Conservation (phyloP, 1,140 invertebrate species). For the Drosophila lacteicornis region DNA sequence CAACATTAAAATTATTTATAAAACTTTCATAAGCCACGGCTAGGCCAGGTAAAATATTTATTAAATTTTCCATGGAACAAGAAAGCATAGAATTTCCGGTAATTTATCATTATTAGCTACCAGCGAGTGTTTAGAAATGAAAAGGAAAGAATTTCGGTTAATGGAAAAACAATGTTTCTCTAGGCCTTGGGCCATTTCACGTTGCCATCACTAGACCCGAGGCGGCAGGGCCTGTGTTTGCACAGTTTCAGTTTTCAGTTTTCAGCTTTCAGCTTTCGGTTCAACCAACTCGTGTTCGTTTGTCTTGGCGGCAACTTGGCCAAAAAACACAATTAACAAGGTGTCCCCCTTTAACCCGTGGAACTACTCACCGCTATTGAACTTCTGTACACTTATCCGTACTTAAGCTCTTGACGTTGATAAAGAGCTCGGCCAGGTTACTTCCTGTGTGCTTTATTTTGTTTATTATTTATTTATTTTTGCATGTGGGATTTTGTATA, state of each 20-base stretch:
- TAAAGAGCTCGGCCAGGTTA: constrained; percentile 56
- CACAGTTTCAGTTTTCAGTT: constrained; percentile 52
- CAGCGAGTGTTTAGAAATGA: not conserved
- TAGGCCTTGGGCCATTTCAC: constrained; percentile 28
- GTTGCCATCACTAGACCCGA: constrained; percentile 40
- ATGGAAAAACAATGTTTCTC: constrained; percentile 15
- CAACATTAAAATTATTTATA: constrained; percentile 22
- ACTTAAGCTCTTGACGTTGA: constrained; percentile 74
- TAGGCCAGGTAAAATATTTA: constrained; percentile 6
- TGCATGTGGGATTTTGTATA: constrained; percentile 42
- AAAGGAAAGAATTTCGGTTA: not conserved
- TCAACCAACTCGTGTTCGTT: constrained; percentile 55
- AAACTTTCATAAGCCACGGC: constrained; percentile 15
- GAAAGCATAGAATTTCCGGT: constrained; percentile 1
- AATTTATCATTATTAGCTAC: constrained; percentile 6
- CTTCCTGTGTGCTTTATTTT: constrained; percentile 55
- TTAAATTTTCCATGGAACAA: not conserved
- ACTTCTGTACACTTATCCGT: constrained; percentile 46
- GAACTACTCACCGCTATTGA: constrained; percentile 34
- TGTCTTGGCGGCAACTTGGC: constrained; percentile 20
- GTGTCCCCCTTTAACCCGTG: constrained; percentile 36
- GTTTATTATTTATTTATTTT: constrained; percentile 45
- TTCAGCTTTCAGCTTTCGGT: constrained; percentile 15
- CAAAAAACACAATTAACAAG: constrained; percentile 66
- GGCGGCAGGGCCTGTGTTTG: constrained; percentile 33